A percentile compares a stretch with the other conserved stretches of the same genome.
Conservation (phyloP, 1,140 invertebrate species). For the Papilio aristodemus region DNA sequence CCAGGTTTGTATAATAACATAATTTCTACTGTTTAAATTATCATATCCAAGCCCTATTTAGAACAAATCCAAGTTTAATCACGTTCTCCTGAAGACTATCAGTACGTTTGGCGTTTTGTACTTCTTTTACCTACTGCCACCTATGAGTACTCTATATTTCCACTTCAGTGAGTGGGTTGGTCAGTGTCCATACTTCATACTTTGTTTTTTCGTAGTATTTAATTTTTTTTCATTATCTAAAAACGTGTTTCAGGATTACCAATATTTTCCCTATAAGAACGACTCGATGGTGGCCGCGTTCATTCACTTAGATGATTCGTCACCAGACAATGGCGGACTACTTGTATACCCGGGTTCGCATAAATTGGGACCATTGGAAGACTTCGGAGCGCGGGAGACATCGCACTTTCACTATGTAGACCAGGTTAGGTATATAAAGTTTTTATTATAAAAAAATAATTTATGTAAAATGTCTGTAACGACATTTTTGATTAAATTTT, state of each 20-base stretch:
- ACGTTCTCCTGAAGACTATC: no score
- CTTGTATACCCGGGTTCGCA: constrained; percentile 84
- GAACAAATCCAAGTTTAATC: no score
- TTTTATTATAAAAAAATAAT: no score
- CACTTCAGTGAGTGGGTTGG: no score
- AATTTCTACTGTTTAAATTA: no score
- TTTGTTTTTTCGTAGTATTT: background rate
- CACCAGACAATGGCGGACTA: constrained; percentile 82
- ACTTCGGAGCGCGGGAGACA: constrained; percentile 74
- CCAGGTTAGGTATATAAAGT: constrained; percentile 56
- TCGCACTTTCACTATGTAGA: constrained; percentile 81
- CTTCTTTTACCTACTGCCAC: no score
- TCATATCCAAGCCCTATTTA: no score
- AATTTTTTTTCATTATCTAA: background rate
- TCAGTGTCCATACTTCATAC: background rate
- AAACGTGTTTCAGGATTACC: constrained; percentile 79
- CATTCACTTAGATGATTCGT: constrained; percentile 82
- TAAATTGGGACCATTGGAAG: constrained; percentile 81
- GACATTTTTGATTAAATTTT: no score
- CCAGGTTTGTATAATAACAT: constrained; percentile 47
- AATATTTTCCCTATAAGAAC: constrained; percentile 83
- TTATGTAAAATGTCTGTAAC: no score
- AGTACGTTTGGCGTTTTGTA: no score
- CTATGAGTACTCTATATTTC: no score
- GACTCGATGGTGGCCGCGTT: constrained; percentile 84